Conservation (phyloP, 2,888 invertebrate species). For the Zaprionus bogoriensis region DNA sequence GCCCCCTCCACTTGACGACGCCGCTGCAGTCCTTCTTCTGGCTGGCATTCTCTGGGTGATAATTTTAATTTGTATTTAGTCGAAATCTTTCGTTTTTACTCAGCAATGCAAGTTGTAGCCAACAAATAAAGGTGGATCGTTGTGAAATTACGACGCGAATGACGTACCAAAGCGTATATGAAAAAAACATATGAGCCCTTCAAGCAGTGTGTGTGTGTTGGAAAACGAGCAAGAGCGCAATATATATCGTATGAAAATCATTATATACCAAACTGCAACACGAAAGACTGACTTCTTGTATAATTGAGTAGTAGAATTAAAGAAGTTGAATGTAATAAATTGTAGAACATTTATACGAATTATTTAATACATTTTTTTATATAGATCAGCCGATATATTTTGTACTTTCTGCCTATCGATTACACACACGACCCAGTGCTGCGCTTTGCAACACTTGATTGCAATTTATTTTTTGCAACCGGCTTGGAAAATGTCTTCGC, state of each 20-base stretch:
- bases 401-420: conserved; percentile 30
- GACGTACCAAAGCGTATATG: conserved; percentile 60
- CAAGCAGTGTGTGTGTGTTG: too few relatives aligned
- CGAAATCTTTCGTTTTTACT: conserved; percentile 2
- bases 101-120: conserved; percentile 44
- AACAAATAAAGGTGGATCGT: conserved; percentile 32
- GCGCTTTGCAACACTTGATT: conserved; percentile 44
- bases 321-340: conserved; percentile 51
- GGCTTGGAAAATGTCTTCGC: conserved; percentile 80
- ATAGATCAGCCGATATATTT: too few relatives aligned
- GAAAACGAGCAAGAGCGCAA: conserved; percentile 34
- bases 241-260: conserved; percentile 57
- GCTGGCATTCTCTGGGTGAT: conserved; percentile 81
- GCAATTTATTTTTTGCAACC: conserved; percentile 41
- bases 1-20: too few relatives aligned
- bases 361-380: conserved; percentile 65
- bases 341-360: conserved; percentile 41
- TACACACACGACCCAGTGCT: background rate
- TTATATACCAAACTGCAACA: conserved; percentile 37
- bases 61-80: conserved; percentile 78
- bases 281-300: conserved; percentile 75
- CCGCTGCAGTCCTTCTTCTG: conserved; percentile 73
- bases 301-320: conserved; percentile 54
- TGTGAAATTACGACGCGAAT: conserved; percentile 69
- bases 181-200: conserved; percentile 58